These are phyloP conservation scores for Albula glossodonta DNA, from an alignment of 2,113 vertebrate genomes.

Conservation along the genomic window DNA sequence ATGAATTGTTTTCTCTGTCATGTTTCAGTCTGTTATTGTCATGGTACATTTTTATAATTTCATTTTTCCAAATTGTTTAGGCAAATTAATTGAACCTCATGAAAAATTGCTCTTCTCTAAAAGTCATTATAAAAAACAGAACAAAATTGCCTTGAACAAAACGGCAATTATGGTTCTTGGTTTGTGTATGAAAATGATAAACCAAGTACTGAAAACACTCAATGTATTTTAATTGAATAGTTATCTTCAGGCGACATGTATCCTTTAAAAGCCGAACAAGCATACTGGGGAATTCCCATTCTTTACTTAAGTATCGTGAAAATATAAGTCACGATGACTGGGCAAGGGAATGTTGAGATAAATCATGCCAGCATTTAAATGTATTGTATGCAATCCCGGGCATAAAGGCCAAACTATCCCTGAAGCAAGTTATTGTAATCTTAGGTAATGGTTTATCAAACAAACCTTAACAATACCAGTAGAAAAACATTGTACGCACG, in stretches of 20 bases:
- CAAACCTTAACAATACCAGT: background rate
- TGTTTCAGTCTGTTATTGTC: too few species aligned
- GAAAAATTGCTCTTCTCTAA: too few species aligned
- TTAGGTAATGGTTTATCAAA: background rate
- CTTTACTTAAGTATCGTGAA: background rate
- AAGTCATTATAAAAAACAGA: too few species aligned
- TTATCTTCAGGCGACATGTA: background rate
- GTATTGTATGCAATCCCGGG: background rate
- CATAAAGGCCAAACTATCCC: background rate
- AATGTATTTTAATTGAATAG: too few species aligned
- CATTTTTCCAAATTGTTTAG: too few species aligned
- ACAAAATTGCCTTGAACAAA: too few species aligned
- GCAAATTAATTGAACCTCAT: too few species aligned
- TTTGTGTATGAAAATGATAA: too few species aligned
- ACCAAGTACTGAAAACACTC: too few species aligned
- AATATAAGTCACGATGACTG: background rate
- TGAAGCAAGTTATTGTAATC: background rate
- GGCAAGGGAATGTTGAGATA: background rate
- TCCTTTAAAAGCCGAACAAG: background rate
- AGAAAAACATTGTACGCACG: background rate
- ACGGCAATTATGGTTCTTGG: too few species aligned
- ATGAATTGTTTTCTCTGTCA: too few species aligned
- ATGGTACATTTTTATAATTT: too few species aligned
- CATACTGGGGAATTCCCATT: background rate
- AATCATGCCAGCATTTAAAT: background rate